Percentiles rank a stretch among this genome's conserved stretches.
phyloP scores from a whole-genome alignment of 2,888 invertebrate genomes.

The Phrixothrix hirtus region DNA sequence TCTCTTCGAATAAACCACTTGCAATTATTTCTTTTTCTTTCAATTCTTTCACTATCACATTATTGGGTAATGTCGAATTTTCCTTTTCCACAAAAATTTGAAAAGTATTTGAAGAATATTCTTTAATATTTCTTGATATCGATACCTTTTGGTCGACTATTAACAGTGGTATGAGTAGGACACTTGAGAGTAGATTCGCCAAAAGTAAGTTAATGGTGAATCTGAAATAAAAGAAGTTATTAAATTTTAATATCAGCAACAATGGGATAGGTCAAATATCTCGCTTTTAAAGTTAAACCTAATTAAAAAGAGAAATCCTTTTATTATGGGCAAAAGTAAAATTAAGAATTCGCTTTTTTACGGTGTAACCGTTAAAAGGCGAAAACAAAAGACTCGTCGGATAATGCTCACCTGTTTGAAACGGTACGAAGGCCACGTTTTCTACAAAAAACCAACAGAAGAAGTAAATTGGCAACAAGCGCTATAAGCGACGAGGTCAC shows the following conservation, averaged over 20 bases:
- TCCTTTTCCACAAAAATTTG: not conserved
- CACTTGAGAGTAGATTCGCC: slow-evolving; percentile 59
- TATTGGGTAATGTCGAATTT: slow-evolving; percentile 4
- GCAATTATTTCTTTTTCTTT: slow-evolving; percentile 16
- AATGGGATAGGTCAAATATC: no score
- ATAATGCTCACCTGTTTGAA: slow-evolving; percentile 70
- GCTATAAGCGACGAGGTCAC: slow-evolving; percentile 60
- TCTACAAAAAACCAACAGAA: slow-evolving; percentile 74
- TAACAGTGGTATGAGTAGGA: slow-evolving; percentile 57
- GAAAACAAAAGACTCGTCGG: not conserved
- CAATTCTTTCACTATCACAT: slow-evolving; percentile 13
- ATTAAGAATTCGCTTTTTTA: no score
- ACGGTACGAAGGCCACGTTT: slow-evolving; percentile 75
- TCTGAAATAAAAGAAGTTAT: slow-evolving; percentile 53
- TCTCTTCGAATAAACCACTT: slow-evolving; percentile 7
- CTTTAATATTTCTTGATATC: slow-evolving; percentile 5
- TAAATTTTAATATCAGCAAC: no score
- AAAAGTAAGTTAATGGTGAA: slow-evolving; percentile 60
- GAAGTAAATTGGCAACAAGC: slow-evolving; percentile 71
- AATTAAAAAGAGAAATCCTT: no score
- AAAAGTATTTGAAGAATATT: not conserved
- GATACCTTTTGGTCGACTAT: slow-evolving; percentile 58
- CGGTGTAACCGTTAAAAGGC: no score
- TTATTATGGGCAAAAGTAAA: no score
- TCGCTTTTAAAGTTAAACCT: no score